Evolutionary conservation across 1,140 invertebrate species (phyloP).

Genomic region (Dinoponera quadriceps): DNA sequence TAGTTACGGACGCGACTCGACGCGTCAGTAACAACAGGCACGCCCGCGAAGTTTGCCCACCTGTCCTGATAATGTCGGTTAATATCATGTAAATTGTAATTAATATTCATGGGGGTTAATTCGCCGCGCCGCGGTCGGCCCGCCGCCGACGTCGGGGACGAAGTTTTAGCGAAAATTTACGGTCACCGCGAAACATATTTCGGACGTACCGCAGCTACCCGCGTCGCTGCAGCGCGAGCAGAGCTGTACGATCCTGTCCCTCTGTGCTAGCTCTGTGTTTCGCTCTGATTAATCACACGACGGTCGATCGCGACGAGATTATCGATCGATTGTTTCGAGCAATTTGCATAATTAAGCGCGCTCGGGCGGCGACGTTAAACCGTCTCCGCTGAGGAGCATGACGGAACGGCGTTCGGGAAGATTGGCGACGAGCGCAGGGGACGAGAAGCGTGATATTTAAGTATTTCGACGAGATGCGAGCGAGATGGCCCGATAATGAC

Average conservation of each 20-base stretch:
- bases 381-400: too few species aligned
- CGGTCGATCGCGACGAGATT: background rate
- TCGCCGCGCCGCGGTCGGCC: constrained; percentile 67
- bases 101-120: constrained; percentile 83
- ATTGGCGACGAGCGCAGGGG: background rate
- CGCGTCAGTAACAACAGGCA: constrained; percentile 72
- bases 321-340: constrained; percentile 22
- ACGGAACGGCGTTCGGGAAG: too few species aligned
- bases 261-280: background rate
- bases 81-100: constrained; percentile 85
- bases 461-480: too few species aligned
- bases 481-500: too few species aligned
- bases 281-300: constrained; percentile 58
- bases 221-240: constrained; percentile 23
- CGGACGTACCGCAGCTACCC: constrained; percentile 61
- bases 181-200: constrained; percentile 78
- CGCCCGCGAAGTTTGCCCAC: constrained; percentile 78
- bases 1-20: constrained; percentile 53
- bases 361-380: too few species aligned
- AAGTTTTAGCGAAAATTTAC: constrained; percentile 81
- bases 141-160: constrained; percentile 28
- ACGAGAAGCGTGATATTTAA: too few species aligned
- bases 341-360: background rate
- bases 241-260: too few species aligned
- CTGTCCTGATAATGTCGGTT: constrained; percentile 84